A percentile compares a stretch with the other conserved stretches of the same genome.
phyloP scores from a whole-genome alignment of 2,888 invertebrate genomes.

The Hydropsyche betteni region DNA sequence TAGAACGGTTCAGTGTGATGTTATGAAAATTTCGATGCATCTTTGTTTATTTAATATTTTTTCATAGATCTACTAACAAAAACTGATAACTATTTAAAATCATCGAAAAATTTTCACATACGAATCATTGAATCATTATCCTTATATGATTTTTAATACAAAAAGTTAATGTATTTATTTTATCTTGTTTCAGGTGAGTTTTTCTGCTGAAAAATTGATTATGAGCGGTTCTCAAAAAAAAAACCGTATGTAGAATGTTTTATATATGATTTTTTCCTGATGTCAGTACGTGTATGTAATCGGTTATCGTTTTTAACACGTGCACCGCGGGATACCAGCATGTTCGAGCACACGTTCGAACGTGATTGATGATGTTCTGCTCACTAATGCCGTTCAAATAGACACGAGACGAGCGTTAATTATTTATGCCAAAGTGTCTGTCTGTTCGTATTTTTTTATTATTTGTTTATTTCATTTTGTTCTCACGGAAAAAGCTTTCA shows the following conservation, averaged over 20 bases:
- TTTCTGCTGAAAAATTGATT: neutral
- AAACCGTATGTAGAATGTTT: neutral
- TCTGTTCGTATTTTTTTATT: no score
- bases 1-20: no score
- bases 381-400: constrained; percentile 5
- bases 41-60: no score
- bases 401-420: constrained; percentile 22
- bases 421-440: constrained; percentile 13
- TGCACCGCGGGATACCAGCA: constrained; percentile 5
- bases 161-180: neutral
- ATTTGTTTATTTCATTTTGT: no score
- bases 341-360: constrained; percentile 6
- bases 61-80: no score
- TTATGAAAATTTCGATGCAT: no score
- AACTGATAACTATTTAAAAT: no score
- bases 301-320: constrained; percentile 21
- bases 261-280: no score
- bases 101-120: no score
- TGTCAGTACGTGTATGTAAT: neutral
- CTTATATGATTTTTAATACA: no score
- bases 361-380: constrained; percentile 8
- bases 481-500: no score
- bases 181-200: constrained; percentile 13
- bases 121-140: no score
- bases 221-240: neutral